These are phyloP conservation scores for Drosophila anomalata DNA, from an alignment of 2,888 invertebrate genomes.

Conservation along the genomic window DNA sequence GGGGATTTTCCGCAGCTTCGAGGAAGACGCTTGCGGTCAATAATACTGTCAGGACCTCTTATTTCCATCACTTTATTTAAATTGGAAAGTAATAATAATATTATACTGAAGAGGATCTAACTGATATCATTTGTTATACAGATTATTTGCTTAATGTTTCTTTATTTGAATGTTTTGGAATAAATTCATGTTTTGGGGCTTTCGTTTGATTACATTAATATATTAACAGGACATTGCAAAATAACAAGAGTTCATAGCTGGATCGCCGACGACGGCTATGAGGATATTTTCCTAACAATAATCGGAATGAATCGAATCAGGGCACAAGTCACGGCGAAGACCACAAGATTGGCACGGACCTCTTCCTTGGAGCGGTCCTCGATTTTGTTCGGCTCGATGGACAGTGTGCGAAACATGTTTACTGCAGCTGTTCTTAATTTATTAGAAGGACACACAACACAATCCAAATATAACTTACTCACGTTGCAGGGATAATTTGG, in stretches of 20 bases:
- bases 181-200: not conserved
- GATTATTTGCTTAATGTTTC: not conserved
- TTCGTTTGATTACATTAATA: not conserved
- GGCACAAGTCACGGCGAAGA: conserved; percentile 55
- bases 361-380: conserved; percentile 51
- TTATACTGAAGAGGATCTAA: not conserved
- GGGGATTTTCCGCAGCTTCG: conserved; percentile 8
- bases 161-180: not conserved
- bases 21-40: not conserved
- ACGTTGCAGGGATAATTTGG: conserved; percentile 20
- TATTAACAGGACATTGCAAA: not conserved
- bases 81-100: not conserved
- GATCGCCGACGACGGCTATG: not conserved
- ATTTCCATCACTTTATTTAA: not conserved
- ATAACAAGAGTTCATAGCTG: not conserved
- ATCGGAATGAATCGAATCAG: conserved; percentile 51
- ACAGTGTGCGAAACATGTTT: conserved; percentile 55
- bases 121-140: not conserved
- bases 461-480: conserved; percentile 5
- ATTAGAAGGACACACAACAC: not conserved
- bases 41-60: not conserved
- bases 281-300: conserved; percentile 36
- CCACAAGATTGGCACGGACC: conserved; percentile 49
- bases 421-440: conserved; percentile 13
- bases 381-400: conserved; percentile 23